These are phyloP conservation scores for Drosophila demipolita DNA, from an alignment of 2,888 invertebrate species.

Conservation along the genomic window DNA sequence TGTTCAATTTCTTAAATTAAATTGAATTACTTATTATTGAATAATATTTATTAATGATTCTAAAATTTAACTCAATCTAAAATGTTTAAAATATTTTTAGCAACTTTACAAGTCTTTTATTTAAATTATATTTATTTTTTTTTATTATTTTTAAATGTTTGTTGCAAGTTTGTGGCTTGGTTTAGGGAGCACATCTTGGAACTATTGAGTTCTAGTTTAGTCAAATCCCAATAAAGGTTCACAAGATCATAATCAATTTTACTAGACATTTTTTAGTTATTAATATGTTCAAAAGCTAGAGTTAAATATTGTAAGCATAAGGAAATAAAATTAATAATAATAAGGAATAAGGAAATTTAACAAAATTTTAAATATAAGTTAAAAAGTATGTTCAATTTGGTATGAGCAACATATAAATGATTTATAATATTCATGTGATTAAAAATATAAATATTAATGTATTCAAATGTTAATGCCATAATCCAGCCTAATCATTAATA, in stretches of 20 bases:
- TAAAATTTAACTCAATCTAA: not conserved
- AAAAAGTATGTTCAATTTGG: not conserved
- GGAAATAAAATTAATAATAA: no score
- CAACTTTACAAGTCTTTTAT: not conserved
- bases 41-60: no score
- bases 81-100: not conserved
- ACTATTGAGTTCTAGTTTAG: not conserved
- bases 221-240: no score
- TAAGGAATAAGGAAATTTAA: no score
- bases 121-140: not conserved
- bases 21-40: not conserved
- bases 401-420: not conserved
- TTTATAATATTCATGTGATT: not conserved
- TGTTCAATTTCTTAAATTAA: not conserved
- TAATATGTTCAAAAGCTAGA: not conserved
- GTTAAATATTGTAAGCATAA: not conserved
- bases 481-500: not conserved
- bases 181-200: not conserved
- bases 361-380: not conserved
- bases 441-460: not conserved
- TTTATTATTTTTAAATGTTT: not conserved
- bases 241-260: not conserved
- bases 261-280: accelerated
- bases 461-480: not conserved
- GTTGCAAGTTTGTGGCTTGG: not conserved